Percentiles rank a stretch among this genome's conserved stretches.
Evolutionary conservation across 2,113 vertebrate genomes (phyloP).

Genomic region (Tetrax tetrax): DNA sequence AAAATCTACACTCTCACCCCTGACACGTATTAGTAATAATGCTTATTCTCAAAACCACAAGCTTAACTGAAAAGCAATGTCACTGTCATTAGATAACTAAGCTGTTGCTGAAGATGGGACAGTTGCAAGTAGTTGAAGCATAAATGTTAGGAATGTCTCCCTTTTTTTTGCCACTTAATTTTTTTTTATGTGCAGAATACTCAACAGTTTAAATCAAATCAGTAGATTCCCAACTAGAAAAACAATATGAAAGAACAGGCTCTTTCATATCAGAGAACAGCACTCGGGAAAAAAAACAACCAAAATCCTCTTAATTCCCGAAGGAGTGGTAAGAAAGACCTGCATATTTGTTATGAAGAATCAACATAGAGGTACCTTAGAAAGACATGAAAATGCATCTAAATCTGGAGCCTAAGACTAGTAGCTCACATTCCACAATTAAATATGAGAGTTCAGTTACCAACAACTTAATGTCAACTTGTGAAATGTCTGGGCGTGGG

Average conservation of each 20-base stretch:
- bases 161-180: not conserved
- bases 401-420: not conserved
- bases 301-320: not conserved
- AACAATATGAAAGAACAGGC: not conserved
- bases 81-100: not conserved
- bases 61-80: not conserved
- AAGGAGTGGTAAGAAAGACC: not conserved
- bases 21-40: not conserved
- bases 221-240: not conserved
- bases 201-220: not conserved
- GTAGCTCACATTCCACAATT: not conserved
- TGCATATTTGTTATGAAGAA: not conserved
- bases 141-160: not conserved
- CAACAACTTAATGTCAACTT: not conserved
- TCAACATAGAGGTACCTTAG: not conserved
- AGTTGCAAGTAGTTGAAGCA: not conserved
- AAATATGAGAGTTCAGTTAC: not conserved
- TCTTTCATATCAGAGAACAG: not conserved
- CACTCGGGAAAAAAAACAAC: not conserved
- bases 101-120: not conserved
- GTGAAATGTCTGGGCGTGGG: not conserved
- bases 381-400: not conserved
- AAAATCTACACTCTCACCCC: not conserved
- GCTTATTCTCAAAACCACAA: not conserved
- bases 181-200: not conserved